Evolutionary conservation across 2,888 invertebrate genomes (phyloP), one percentile per base, ranked within the genome.

Genomic region (Hirtodrosophila duncani): DNA sequence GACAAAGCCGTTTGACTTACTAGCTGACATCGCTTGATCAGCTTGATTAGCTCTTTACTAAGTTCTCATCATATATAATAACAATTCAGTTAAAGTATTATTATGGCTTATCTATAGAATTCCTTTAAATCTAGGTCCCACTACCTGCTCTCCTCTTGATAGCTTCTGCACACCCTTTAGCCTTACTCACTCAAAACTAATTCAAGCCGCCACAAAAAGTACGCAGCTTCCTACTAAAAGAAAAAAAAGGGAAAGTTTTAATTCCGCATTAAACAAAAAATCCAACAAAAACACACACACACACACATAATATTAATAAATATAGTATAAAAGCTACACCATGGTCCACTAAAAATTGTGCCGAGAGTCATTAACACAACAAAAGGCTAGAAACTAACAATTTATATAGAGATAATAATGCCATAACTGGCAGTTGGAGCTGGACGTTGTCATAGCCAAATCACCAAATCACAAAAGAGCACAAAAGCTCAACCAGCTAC

Each of bases 181-280:
- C 45, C 42, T 45, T 4, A 37, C 37, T 10, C 6, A 42, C 34
- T 11, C 20, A 48, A 48, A 36, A 29, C 18, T 24, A 38, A 51
- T 30, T 51, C 27, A 57, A 71, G 56, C 31, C 37, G 14, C 8
- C 23, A 21, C 11, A 4, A 52, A 43, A 42, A 26, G 29, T 13
- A 14, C 11, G 23, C 58, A 38, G 51, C 64, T 66, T 74, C 60
- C 60, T 67, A 75, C 71, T 78, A 80, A 82, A 72, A 68, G 61
- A 34, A 38, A 43, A 66, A 61, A 81, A 81, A 79, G 85, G 85
- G 82, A 85, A 85, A 85, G 85, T 85, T 83, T 84, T 70, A 77
- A 83, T 82, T 81, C 81, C 74, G 75, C 71, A 80, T 83, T 81
- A 67, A 59, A 66, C 61, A 38, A 51, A 57, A 46, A 10, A 23